Percentiles rank a stretch among this genome's conserved stretches.
Evolutionary conservation across 2,888 invertebrate genomes (phyloP).

Genomic region (Carterocephalus palaemon): DNA sequence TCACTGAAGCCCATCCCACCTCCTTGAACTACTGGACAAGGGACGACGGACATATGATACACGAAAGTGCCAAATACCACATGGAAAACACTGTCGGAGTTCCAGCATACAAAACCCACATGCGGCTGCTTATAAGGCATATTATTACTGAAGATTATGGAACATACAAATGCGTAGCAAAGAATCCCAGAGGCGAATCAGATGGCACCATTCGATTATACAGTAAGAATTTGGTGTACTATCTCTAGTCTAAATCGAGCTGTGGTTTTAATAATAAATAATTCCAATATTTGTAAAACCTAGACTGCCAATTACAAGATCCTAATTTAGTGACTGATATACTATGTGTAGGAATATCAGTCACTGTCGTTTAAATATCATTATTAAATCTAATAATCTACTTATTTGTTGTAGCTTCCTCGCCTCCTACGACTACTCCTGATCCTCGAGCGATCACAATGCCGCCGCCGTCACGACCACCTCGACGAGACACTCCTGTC

Average conservation of each 20-base stretch:
- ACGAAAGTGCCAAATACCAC: constrained; percentile 89
- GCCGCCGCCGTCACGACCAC: constrained; percentile 67
- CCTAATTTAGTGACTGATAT: no score
- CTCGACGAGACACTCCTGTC: constrained; percentile 64
- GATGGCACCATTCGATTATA: constrained; percentile 93
- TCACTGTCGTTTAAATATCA: no score
- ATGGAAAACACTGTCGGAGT: constrained; percentile 84
- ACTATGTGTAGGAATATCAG: no score
- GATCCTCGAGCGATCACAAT: constrained; percentile 81
- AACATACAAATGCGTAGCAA: constrained; percentile 92
- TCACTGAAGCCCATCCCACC: constrained; percentile 93
- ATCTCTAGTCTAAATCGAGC: no score
- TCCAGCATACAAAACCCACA: constrained; percentile 91
- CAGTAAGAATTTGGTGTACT: constrained; percentile 88
- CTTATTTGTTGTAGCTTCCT: constrained; percentile 78
- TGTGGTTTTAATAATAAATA: no score
- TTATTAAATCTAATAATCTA: neutral
- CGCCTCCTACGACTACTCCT: constrained; percentile 89
- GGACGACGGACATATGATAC: constrained; percentile 93
- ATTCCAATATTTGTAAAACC: no score
- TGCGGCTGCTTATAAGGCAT: constrained; percentile 89
- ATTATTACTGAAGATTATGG: constrained; percentile 90
- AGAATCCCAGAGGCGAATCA: constrained; percentile 94
- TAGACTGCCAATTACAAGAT: no score
- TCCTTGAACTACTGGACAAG: constrained; percentile 95